phyloP scores from a whole-genome alignment of 2,888 invertebrate genomes.

The Mesorhabditis sp. region DNA sequence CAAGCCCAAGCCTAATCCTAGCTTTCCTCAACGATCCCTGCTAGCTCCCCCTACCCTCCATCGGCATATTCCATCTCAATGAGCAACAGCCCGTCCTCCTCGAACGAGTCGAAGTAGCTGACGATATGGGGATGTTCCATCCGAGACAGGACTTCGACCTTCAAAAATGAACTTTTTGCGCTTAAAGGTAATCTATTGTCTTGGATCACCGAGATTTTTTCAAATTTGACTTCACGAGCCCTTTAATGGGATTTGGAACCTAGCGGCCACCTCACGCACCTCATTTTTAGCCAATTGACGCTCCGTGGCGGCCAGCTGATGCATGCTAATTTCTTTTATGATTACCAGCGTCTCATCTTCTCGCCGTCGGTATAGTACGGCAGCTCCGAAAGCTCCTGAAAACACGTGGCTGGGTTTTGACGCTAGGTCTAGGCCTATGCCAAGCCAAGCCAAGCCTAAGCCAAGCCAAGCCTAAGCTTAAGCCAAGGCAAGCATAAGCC shows the following conservation, averaged over 20 bases:
- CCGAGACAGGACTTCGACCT: conserved; percentile 68
- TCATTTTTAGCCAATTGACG: conserved; percentile 63
- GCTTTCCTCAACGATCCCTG: no score
- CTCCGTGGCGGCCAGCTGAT: conserved; percentile 70
- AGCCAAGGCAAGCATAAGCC: no score
- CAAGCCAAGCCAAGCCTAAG: no score
- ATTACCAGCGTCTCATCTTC: conserved; percentile 70
- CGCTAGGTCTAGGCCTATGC: no score
- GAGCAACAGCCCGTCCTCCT: conserved; percentile 70
- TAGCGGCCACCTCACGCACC: conserved; percentile 18
- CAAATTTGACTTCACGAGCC: not conserved
- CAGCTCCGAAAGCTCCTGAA: conserved; percentile 71
- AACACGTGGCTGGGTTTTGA: not conserved
- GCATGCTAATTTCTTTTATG: conserved; percentile 73
- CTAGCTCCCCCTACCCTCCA: conserved; percentile 63
- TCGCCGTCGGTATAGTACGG: conserved; percentile 69
- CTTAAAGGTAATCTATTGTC: not conserved
- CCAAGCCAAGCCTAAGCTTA: no score
- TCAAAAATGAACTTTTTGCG: not conserved
- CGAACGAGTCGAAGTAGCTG: conserved; percentile 71
- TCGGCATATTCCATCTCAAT: conserved; percentile 79
- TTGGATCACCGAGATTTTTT: not conserved
- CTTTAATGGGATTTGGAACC: not conserved
- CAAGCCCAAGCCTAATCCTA: not conserved
- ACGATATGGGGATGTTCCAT: conserved; percentile 73